Conservation (phyloP, 1,140 invertebrate species). For the Probaryconus sp. region DNA sequence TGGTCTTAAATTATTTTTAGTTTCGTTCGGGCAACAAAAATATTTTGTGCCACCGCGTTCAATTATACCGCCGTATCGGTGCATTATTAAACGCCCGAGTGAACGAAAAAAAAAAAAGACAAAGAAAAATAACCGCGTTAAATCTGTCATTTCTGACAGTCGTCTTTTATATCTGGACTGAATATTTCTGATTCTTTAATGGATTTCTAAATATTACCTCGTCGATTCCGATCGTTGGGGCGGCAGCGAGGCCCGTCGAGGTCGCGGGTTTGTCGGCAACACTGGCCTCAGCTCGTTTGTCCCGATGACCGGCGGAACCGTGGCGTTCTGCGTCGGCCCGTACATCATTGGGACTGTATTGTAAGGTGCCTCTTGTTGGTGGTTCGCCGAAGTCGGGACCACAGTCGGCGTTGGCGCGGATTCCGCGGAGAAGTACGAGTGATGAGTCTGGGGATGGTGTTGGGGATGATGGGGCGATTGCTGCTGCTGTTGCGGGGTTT, state of each 20-base stretch:
- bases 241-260: conserved; percentile 85
- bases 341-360: conserved; percentile 70
- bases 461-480: conserved; percentile 49
- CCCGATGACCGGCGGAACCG: conserved; percentile 48
- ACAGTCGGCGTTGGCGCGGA: conserved; percentile 63
- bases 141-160: no score
- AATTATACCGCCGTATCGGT: no score
- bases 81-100: no score
- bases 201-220: no score
- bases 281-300: conserved; percentile 78
- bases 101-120: no score
- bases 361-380: conserved; percentile 68
- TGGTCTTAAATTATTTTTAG: conserved; percentile 17
- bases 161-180: no score
- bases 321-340: conserved; percentile 63
- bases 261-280: conserved; percentile 78
- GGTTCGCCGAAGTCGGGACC: conserved; percentile 59
- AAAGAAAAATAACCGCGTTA: no score
- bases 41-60: no score
- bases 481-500: conserved; percentile 66
- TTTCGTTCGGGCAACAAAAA: no score
- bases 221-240: conserved; percentile 87
- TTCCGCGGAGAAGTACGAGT: conserved; percentile 68
- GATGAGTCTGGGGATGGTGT: conserved; percentile 54
- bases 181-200: no score